Evolutionary conservation across 2,797 vertebrate genomes (phyloP).

Genomic region (Eulemur rubriventer): DNA sequence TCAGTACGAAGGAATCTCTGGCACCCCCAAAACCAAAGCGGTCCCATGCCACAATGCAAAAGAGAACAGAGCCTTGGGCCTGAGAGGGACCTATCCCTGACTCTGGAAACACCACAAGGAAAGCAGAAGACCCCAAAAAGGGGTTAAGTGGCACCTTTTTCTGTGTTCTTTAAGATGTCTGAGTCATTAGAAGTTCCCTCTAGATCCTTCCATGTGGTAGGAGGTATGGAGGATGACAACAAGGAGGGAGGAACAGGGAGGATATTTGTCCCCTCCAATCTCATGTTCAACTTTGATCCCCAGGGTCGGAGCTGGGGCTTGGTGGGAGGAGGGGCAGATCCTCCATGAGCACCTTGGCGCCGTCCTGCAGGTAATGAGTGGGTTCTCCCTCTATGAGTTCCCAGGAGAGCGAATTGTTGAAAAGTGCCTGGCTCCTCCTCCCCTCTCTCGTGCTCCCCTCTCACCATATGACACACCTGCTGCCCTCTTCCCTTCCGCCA

Average conservation of each 20-base stretch:
- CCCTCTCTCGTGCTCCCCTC: too few species aligned
- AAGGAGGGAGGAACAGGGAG: not conserved
- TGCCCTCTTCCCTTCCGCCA: not conserved
- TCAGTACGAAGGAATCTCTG: not conserved
- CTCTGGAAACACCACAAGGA: not conserved
- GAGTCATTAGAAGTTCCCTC: not conserved
- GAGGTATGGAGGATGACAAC: fast-evolving
- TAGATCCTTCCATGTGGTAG: not conserved
- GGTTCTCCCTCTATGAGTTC: not conserved
- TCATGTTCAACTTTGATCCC: not conserved
- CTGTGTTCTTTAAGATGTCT: not conserved
- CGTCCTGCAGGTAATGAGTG: not conserved
- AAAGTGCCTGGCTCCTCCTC: too few species aligned
- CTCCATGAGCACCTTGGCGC: not conserved
- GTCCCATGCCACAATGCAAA: not conserved
- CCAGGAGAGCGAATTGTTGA: not conserved
- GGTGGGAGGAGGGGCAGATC: not conserved
- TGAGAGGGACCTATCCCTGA: not conserved
- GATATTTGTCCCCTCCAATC: not conserved
- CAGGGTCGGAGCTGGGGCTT: not conserved
- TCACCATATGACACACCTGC: not conserved
- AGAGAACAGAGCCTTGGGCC: not conserved
- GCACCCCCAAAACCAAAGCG: not conserved
- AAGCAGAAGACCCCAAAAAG: not conserved
- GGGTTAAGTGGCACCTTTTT: not conserved